A percentile compares a stretch with the other conserved stretches of the same genome.
Evolutionary conservation across 2,113 vertebrate genomes (phyloP).

Genomic region (Galeopterus variegatus): DNA sequence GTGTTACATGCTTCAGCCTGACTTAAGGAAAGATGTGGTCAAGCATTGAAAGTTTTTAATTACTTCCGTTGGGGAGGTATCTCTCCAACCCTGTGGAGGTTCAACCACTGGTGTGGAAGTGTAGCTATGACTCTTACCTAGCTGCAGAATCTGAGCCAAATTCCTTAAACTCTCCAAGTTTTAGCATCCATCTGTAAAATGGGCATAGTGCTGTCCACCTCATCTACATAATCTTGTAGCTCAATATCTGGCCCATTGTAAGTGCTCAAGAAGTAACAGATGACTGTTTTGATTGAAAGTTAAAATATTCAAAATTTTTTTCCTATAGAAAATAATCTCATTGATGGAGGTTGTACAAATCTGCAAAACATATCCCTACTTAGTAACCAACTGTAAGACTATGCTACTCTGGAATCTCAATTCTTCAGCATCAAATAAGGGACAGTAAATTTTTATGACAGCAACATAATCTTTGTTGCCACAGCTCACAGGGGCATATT

Average conservation of each 20-base stretch:
- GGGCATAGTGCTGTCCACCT: neutral
- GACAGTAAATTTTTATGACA: constrained; percentile 57
- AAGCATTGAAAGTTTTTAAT: neutral
- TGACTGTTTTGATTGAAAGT: constrained; percentile 4
- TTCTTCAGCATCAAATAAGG: constrained; percentile 41
- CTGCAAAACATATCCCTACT: neutral
- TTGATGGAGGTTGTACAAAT: neutral
- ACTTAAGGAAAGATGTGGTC: neutral
- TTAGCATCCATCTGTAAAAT: neutral
- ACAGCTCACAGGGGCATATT: neutral
- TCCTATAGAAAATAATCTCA: constrained; percentile 35
- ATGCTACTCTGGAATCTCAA: neutral
- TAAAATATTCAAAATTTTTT: neutral
- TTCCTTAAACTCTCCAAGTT: neutral
- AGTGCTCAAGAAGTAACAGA: neutral
- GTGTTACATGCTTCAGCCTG: neutral
- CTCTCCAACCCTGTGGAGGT: neutral
- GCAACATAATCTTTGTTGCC: constrained; percentile 41
- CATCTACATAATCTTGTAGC: neutral
- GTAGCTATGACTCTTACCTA: neutral
- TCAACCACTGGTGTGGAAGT: neutral
- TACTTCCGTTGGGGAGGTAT: neutral
- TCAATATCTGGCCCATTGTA: neutral
- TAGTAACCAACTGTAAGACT: constrained; percentile 37
- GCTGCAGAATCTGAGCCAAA: neutral